These are phyloP conservation scores for Scolopax bukidnonensis DNA, from an alignment of 2,797 vertebrate genomes.

Conservation along the genomic window DNA sequence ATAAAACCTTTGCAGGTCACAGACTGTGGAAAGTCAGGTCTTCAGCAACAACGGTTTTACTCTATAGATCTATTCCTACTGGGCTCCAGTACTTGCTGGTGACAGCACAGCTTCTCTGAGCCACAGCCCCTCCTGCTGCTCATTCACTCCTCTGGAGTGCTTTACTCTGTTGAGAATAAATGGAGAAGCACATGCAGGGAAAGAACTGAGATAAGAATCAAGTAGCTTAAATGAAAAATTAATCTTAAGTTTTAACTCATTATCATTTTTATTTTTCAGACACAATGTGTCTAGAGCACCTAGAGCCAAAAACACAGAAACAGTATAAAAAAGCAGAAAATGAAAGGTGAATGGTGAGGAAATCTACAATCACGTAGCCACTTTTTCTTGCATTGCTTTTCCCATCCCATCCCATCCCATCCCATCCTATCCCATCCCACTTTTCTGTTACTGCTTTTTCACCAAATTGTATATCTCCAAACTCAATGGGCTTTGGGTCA, in stretches of 20 bases:
- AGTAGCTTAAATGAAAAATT: constrained; percentile 5
- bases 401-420: not conserved
- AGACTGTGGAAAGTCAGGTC: not conserved
- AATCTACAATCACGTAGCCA: not conserved
- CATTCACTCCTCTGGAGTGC: not conserved
- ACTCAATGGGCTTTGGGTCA: not conserved
- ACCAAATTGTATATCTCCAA: not conserved
- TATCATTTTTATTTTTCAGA: not conserved
- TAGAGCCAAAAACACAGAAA: not conserved
- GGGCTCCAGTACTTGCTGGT: not conserved
- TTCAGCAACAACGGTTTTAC: not conserved
- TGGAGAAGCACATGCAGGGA: not conserved
- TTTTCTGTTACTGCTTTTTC: not conserved
- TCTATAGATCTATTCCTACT: not conserved
- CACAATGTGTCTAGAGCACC: not conserved
- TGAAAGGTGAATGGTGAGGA: not conserved
- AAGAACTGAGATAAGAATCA: not conserved
- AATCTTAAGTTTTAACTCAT: not conserved
- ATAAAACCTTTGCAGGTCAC: not conserved
- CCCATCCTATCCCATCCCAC: not conserved
- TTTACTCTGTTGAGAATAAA: not conserved
- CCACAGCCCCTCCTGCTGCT: not conserved
- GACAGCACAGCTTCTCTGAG: not conserved
- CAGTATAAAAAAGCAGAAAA: not conserved
- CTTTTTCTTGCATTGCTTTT: not conserved